Percentiles rank a stretch among this genome's conserved stretches.
Conservation (phyloP, 2,113 vertebrate species). For the Spea multiplicata region DNA sequence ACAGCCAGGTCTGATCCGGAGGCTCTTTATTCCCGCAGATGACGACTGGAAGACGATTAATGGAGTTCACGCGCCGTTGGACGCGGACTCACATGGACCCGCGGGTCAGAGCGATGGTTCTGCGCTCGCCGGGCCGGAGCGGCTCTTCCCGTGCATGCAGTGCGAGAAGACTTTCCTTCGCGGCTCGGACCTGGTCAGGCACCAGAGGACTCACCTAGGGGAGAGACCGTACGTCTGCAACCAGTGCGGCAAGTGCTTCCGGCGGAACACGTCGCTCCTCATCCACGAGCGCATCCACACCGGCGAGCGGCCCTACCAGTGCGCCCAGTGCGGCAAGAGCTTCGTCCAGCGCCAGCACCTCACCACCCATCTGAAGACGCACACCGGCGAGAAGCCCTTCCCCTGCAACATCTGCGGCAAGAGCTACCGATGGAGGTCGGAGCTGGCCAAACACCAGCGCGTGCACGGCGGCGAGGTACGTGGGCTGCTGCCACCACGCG, state of each 20-base stretch:
- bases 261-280: conserved; percentile 22
- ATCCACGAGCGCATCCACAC: conserved; percentile 41
- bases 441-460: conserved; percentile 30
- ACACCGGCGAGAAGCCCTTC: conserved; percentile 39
- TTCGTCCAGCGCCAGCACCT: conserved; percentile 35
- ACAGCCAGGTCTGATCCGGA: no score
- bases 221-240: conserved; percentile 60
- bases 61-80: not conserved
- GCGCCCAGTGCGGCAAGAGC: conserved; percentile 10
- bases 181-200: conserved; percentile 55
- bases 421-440: conserved; percentile 30
- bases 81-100: not conserved
- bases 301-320: conserved; percentile 25
- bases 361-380: conserved; percentile 33
- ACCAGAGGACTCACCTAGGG: conserved; percentile 58
- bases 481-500: not conserved
- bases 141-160: conserved; percentile 6
- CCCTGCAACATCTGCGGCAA: conserved; percentile 30
- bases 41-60: conserved; percentile 18
- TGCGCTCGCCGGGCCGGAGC: not conserved
- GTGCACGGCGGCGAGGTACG: conserved; percentile 20
- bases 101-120: not conserved
- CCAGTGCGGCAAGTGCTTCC: conserved; percentile 53
- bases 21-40: conserved; percentile 3
- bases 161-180: conserved; percentile 25